These are phyloP conservation scores for Myotis daubentonii DNA, from an alignment of 2,797 vertebrate genomes.

Conservation along the genomic window DNA sequence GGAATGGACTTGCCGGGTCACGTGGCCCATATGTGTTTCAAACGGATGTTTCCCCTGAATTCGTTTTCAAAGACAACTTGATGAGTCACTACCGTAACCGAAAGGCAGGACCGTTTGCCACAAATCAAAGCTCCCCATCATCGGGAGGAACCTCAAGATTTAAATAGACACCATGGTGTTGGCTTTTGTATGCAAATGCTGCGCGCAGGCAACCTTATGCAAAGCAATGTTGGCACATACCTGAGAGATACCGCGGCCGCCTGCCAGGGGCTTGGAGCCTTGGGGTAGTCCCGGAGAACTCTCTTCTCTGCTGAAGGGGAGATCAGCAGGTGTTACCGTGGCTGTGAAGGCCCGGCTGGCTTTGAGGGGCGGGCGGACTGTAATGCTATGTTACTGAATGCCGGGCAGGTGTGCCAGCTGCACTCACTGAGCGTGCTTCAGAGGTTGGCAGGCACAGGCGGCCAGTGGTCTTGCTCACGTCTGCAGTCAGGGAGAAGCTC, in stretches of 20 bases:
- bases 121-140: not conserved
- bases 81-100: not conserved
- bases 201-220: not conserved
- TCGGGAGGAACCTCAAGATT: not conserved
- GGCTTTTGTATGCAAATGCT: not conserved
- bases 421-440: too few relatives aligned
- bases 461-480: not conserved
- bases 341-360: not conserved
- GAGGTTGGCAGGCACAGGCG: not conserved
- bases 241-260: not conserved
- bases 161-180: not conserved
- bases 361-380: not conserved
- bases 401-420: not conserved
- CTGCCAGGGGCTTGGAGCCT: not conserved
- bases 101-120: not conserved
- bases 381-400: not conserved
- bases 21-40: not conserved
- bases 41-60: not conserved
- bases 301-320: not conserved
- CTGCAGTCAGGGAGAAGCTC: not conserved
- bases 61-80: not conserved
- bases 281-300: not conserved
- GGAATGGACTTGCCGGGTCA: not conserved
- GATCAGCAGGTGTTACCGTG: not conserved
- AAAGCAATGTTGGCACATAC: not conserved